These are phyloP conservation scores for Drosophila pectinifera DNA, from an alignment of 1,140 invertebrate genomes.

Conservation along the genomic window DNA sequence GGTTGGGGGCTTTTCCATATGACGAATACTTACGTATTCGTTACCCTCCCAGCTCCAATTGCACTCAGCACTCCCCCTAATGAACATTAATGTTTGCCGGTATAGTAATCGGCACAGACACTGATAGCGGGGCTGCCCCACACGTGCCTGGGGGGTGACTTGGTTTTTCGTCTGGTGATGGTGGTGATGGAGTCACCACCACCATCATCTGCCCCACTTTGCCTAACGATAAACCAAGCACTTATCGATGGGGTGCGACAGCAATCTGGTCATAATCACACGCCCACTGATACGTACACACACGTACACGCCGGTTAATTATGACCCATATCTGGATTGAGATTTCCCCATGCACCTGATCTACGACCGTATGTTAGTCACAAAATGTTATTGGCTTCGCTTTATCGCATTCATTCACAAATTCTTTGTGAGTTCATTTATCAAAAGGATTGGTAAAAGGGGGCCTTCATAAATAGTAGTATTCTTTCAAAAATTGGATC, in stretches of 20 bases:
- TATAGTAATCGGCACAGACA: slow-evolving; percentile 1
- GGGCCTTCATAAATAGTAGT: background rate
- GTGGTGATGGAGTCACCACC: background rate
- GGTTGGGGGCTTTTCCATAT: slow-evolving; percentile 5
- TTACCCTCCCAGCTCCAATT: background rate
- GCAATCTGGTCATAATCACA: slow-evolving; percentile 34
- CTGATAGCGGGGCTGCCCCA: slow-evolving; percentile 24
- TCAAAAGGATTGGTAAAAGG: background rate
- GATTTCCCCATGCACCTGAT: slow-evolving; percentile 42
- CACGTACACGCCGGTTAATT: slow-evolving; percentile 21
- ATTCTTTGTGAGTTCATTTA: background rate
- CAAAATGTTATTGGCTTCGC: slow-evolving; percentile 15
- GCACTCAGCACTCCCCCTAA: background rate
- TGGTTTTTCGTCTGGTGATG: background rate
- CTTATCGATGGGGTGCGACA: slow-evolving; percentile 26
- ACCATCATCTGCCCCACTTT: background rate
- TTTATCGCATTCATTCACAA: slow-evolving; percentile 32
- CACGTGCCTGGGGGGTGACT: background rate
- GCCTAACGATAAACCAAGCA: slow-evolving; percentile 19
- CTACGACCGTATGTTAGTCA: slow-evolving; percentile 27
- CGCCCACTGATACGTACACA: slow-evolving; percentile 7
- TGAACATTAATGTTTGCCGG: background rate
- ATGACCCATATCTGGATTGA: slow-evolving; percentile 15
- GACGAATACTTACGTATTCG: slow-evolving; percentile 12
- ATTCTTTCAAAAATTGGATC: background rate